These are phyloP conservation scores for Apostichopus leukothele DNA, from an alignment of 53 echinoderm and acorn worm genomes.

Conservation along the genomic window DNA sequence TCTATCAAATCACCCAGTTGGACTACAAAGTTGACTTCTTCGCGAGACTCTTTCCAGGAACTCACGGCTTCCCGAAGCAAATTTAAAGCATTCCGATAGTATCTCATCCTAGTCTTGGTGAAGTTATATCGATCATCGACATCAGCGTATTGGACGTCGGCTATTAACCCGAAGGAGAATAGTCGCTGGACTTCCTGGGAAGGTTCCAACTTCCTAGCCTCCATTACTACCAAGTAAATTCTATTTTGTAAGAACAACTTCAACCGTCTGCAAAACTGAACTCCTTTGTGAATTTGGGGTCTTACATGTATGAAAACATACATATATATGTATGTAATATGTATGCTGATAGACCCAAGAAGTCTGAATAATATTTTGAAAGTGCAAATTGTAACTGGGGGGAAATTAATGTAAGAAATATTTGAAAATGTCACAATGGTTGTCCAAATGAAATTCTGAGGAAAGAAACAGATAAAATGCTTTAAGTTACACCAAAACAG, in stretches of 20 bases:
- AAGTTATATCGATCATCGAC: conserved; percentile 64
- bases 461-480: too few species aligned
- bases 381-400: too few species aligned
- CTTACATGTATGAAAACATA: not conserved
- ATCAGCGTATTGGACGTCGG: conserved; percentile 92
- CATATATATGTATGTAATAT: not conserved
- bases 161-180: conserved; percentile 82
- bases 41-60: conserved; percentile 57
- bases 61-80: conserved; percentile 62
- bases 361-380: too few species aligned
- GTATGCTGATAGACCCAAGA: too few species aligned
- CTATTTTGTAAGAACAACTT: not conserved
- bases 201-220: not conserved
- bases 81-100: conserved; percentile 69
- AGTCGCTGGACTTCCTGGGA: not conserved
- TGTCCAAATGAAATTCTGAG: too few species aligned
- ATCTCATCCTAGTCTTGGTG: conserved; percentile 55
- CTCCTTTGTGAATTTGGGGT: not conserved
- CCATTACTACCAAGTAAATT: not conserved
- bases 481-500: too few species aligned
- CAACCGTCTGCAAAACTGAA: not conserved
- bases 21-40: conserved; percentile 55
- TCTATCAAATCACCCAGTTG: conserved; percentile 91
- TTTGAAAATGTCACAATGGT: too few species aligned
- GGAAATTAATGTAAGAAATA: too few species aligned